Base-by-base conservation (phyloP, 2,113 vertebrate species). In the Apeltes quadracus region DNA sequence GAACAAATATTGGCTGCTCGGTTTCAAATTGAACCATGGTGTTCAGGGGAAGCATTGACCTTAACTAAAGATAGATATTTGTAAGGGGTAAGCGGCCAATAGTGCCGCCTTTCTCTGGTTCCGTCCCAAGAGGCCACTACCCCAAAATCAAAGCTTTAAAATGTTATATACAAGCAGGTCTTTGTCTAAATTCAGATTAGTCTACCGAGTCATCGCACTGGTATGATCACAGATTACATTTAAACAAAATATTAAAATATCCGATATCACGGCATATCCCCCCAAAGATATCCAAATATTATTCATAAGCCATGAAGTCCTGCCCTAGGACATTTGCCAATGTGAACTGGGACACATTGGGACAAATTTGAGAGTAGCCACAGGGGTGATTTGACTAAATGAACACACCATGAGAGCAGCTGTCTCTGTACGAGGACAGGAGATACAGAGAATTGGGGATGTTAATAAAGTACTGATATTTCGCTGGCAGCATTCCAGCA, bases 401-500 rank as follows among this genome's bases (percentile, higher is more conserved):
- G 27, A 81, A 70, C 56, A 41, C 43, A 67, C 51, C 48, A 32
- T 38, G 44, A 54, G 62, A 44, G 29, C 44, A 61, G 51, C 18
- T 18, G 53, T 75, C 77, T 83, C 61, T 61, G 64, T 53, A 75
- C 27, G 39, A 53, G 61, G 54, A 83, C 50, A 66, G 15, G 18
- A 20, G 46, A 25, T 12, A 53, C 61, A 22, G 12, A 7, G 57
- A 65, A 5, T 61, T 54, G 75, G 66, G 50, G 39, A 72, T 70
- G 43, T 34, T 18, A 61, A 15, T 13, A 16, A 68, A 29, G 66
- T 25, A 69, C 68, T 75, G 76, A 11, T 56, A 39, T 63, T 59
- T 77, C 23, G 53, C 57, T 69, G 80, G 79, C 80, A 88, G 71
- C 68, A 74, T 72, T 44, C 43, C 83, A 74, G 73, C 75, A 38